These are phyloP conservation scores for Arge pagana DNA, from an alignment of 2,888 invertebrate species.

Conservation along the genomic window DNA sequence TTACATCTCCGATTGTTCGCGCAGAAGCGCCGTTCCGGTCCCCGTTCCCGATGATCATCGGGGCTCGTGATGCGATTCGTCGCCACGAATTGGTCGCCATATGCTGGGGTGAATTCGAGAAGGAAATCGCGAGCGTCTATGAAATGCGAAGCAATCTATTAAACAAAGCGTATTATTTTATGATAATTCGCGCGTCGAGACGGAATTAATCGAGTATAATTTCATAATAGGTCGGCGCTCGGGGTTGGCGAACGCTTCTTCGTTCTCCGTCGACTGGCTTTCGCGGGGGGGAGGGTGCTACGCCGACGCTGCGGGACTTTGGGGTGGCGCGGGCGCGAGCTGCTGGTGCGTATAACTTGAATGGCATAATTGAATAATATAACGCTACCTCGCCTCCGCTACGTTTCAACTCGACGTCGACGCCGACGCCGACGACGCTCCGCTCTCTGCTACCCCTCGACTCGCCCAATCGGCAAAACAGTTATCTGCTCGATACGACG, in stretches of 20 bases:
- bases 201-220: constrained; percentile 57
- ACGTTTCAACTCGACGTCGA: constrained; percentile 3
- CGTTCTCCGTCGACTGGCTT: not conserved
- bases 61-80: too few relatives aligned
- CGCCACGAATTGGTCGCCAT: too few relatives aligned
- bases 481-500: too few relatives aligned
- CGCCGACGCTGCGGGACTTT: constrained; percentile 12
- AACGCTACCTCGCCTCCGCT: too few relatives aligned
- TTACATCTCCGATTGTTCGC: too few relatives aligned
- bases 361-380: constrained; percentile 58
- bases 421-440: too few relatives aligned
- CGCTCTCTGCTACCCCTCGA: too few relatives aligned
- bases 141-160: constrained; percentile 6
- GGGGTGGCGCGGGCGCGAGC: constrained; percentile 28
- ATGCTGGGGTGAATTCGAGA: too few relatives aligned
- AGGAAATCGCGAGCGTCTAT: too few relatives aligned
- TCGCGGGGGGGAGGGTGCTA: constrained; percentile 13
- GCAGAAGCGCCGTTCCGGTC: too few relatives aligned
- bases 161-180: constrained; percentile 42
- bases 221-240: constrained; percentile 48
- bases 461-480: too few relatives aligned
- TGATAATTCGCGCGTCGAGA: constrained; percentile 52
- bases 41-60: too few relatives aligned
- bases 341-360: constrained; percentile 51
- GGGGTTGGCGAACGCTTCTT: constrained; percentile 29